Percentiles rank a stretch among this genome's conserved stretches.
These are phyloP conservation scores for Drosophila melanocephala DNA, from an alignment of 2,888 invertebrate species.

Conservation along the genomic window DNA sequence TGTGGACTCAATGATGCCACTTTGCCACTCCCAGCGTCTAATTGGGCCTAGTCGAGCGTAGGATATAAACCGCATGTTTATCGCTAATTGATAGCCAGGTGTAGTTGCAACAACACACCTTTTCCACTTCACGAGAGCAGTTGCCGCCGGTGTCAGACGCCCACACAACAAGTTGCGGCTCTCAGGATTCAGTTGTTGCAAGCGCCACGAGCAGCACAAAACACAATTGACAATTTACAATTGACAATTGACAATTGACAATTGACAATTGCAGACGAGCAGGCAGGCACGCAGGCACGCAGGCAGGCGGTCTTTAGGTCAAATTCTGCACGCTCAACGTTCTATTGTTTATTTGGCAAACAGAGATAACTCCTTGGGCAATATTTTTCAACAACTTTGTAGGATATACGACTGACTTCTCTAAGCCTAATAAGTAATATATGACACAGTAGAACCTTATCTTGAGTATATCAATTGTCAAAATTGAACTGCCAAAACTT, in stretches of 20 bases:
- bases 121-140: constrained; percentile 13
- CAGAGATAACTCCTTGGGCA: neutral
- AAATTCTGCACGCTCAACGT: constrained; percentile 2
- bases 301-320: constrained; percentile 17
- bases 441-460: neutral
- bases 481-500: neutral
- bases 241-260: constrained; percentile 2
- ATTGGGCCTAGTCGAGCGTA: constrained; percentile 52
- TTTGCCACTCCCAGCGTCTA: constrained; percentile 22
- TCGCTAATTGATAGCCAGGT: constrained; percentile 57
- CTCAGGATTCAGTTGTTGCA: constrained; percentile 35
- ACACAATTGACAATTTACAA: constrained; percentile 9
- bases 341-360: neutral
- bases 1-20: constrained; percentile 26
- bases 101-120: constrained; percentile 32
- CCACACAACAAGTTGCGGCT: constrained; percentile 61
- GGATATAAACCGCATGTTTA: constrained; percentile 44
- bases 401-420: neutral
- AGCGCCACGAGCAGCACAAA: constrained; percentile 44
- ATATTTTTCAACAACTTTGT: neutral
- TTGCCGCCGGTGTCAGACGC: constrained; percentile 58
- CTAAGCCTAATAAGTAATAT: neutral
- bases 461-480: neutral
- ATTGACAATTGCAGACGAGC: constrained; percentile 4
- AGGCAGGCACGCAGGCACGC: constrained; percentile 5